A percentile compares a stretch with the other conserved stretches of the same genome.
Evolutionary conservation across 1,140 invertebrate genomes (phyloP).

Genomic region (Saxidomus purpurata): DNA sequence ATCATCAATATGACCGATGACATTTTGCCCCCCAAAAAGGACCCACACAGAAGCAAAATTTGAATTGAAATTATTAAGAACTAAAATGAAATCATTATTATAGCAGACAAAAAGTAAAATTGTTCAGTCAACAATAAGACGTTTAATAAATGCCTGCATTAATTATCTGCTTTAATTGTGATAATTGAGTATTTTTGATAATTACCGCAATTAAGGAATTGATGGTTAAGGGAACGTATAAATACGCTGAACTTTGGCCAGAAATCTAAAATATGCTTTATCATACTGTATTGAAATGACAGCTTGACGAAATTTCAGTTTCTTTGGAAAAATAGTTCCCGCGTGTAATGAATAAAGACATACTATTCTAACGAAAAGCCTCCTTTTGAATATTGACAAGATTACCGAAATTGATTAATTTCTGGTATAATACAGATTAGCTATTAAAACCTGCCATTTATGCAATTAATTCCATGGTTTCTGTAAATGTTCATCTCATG

Average conservation of each 20-base stretch:
- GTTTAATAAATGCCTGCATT: background rate
- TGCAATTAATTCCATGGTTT: conserved; percentile 40
- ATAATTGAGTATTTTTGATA: background rate
- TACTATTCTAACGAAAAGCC: background rate
- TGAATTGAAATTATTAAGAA: too few species aligned
- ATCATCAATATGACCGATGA: too few species aligned
- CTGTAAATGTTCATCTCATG: conserved; percentile 8
- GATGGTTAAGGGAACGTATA: background rate
- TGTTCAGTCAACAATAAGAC: background rate
- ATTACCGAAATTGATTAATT: conserved; percentile 8
- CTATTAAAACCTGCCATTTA: background rate
- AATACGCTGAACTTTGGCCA: conserved; percentile 27
- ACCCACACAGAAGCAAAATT: too few species aligned
- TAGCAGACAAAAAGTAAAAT: too few species aligned
- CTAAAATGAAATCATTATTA: too few species aligned
- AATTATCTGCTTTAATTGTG: background rate
- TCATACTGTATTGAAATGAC: conserved; percentile 1
- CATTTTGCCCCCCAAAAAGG: too few species aligned
- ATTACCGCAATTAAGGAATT: background rate
- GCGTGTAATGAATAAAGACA: background rate
- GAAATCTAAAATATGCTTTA: background rate
- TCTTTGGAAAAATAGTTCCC: background rate
- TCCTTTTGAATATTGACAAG: background rate
- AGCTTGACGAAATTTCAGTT: background rate
- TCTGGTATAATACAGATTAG: background rate